Conservation (phyloP, 1,140 invertebrate species). For the Lordiphosa clarofinis region DNA sequence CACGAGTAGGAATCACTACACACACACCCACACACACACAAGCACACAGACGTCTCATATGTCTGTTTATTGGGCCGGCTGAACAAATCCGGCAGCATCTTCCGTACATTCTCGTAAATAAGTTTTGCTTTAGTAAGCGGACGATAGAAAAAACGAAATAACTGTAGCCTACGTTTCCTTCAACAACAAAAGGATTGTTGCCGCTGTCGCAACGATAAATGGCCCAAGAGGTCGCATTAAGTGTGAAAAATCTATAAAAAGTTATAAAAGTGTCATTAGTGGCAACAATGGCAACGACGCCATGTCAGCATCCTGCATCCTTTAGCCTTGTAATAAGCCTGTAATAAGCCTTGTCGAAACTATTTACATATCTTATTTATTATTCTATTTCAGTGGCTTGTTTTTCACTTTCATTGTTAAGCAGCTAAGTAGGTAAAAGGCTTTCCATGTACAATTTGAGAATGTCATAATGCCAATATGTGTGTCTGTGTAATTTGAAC, state of each 20-base stretch:
- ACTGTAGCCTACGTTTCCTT: conserved; percentile 37
- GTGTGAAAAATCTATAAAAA: conserved; percentile 76
- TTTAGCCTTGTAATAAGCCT: conserved; percentile 46
- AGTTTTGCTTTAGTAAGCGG: conserved; percentile 43
- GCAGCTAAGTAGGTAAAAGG: conserved; percentile 39
- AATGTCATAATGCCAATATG: conserved; percentile 19
- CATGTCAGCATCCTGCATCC: conserved; percentile 24
- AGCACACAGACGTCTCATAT: conserved; percentile 2
- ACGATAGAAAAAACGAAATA: conserved; percentile 42
- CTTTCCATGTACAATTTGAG: conserved; percentile 43
- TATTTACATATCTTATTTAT: conserved; percentile 23
- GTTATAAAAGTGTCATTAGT: conserved; percentile 78
- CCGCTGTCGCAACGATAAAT: conserved; percentile 60
- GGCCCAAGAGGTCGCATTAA: conserved; percentile 65
- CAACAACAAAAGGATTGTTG: conserved; percentile 52
- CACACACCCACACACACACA: conserved; percentile 7
- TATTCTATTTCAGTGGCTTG: conserved; percentile 19
- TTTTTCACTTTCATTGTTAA: conserved; percentile 18
- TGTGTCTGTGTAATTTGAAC: neutral
- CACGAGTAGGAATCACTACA: conserved; percentile 29
- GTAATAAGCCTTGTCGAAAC: conserved; percentile 23
- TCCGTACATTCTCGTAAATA: conserved; percentile 68
- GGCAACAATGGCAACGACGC: conserved; percentile 56
- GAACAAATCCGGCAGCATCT: conserved; percentile 56
- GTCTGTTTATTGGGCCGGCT: conserved; percentile 14